Percentiles rank a stretch among this genome's conserved stretches.
Evolutionary conservation across 2,888 invertebrate genomes (phyloP).

Genomic region (Patella caerulea): DNA sequence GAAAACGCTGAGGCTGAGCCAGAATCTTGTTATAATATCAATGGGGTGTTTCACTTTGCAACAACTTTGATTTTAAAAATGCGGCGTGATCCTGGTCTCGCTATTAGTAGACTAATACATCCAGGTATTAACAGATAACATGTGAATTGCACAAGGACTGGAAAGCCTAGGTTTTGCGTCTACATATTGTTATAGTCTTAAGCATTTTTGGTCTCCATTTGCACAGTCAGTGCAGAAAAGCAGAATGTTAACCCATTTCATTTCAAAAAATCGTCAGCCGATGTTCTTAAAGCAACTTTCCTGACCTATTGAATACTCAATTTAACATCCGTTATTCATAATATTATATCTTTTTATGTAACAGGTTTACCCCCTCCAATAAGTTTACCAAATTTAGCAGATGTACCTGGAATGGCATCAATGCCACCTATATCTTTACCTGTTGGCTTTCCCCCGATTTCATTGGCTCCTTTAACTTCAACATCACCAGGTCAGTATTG

Average conservation of each 20-base stretch:
- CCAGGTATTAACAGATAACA: too few relatives aligned
- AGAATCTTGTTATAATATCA: too few relatives aligned
- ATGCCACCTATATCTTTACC: slow-evolving; percentile 46
- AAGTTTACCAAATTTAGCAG: slow-evolving; percentile 41
- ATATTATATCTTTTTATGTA: slow-evolving; percentile 24
- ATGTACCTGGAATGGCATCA: slow-evolving; percentile 43
- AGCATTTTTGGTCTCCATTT: too few relatives aligned
- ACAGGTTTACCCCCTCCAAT: slow-evolving; percentile 38
- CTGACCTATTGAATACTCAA: not conserved
- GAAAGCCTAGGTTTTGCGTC: too few relatives aligned
- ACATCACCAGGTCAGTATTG: slow-evolving; percentile 4
- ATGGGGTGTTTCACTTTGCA: too few relatives aligned
- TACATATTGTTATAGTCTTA: too few relatives aligned
- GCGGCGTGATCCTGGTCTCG: too few relatives aligned
- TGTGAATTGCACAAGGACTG: too few relatives aligned
- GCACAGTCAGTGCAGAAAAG: too few relatives aligned
- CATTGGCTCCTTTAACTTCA: slow-evolving; percentile 39
- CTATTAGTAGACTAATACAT: too few relatives aligned
- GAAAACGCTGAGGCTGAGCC: too few relatives aligned
- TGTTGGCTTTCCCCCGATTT: slow-evolving; percentile 42
- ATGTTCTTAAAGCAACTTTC: not conserved
- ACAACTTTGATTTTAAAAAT: too few relatives aligned
- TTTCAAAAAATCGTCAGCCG: not conserved
- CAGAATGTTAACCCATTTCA: not conserved
- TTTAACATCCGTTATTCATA: not conserved